Base-by-base conservation (phyloP, 2,797 vertebrate species). In the Ibycter americanus region DNA sequence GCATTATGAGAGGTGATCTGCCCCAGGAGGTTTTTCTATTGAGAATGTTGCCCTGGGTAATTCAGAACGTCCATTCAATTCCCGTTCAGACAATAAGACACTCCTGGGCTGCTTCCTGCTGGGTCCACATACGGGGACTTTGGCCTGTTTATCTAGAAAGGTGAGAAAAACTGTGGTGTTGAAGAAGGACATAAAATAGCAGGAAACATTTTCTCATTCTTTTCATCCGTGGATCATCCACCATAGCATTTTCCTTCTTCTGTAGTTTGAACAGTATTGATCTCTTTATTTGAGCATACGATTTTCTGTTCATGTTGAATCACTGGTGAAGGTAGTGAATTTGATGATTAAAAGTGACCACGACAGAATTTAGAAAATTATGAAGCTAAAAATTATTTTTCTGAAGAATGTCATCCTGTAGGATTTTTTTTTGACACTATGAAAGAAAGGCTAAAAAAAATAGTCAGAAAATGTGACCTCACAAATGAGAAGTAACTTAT, bases 401-500 rank as follows among this genome's bases (percentile, higher is more conserved):
- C 27, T 89, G 63, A 82, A 59, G 52, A 94, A 65, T 55, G 78
- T 89, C 73, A 74, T 90, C 91, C 52, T 90, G 49, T 52, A 83
- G 82, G 59, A 87, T n/a, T 15, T 96, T 95, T 96, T 94, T 97
- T 97, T 96, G 93, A 96, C 44, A 66, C 51, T 27, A 21, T 10
- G 38, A 65, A 79, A 49, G 79, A 91, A n/a, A 70, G 61, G 70
- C 83, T 67, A 54, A 94, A 96, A 66, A 55, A 96, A 94, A 96
- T 96, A 90, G 86, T 77, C 73, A 94, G 83, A 79, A 97, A 95
- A 94, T 61, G 51, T 96, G 92, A 94, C 83, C 96, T 97, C 94
- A 95, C 93, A 96, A 96, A 96, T 97, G 96, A 96, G 94, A 96
- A 97, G 94, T 97, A 89, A 97, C 34, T 59, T n/a, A 17, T 88